Evolutionary conservation across 2,113 vertebrate species (phyloP), one percentile per base, ranked within the genome.

Genomic region (Sylvietta virens): DNA sequence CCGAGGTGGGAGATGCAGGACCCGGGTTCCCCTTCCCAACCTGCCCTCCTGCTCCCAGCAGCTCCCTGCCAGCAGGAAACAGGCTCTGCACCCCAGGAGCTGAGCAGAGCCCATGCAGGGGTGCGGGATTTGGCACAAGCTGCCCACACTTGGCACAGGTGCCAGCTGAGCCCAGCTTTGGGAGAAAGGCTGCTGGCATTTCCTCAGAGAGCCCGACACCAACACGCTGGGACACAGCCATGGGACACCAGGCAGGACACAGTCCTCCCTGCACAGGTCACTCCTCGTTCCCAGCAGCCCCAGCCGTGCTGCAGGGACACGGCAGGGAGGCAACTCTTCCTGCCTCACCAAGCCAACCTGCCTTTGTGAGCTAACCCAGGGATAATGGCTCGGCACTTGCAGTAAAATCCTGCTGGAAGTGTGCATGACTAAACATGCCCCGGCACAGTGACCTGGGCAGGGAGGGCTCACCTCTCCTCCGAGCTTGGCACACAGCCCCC

Each of bases 141-240:
- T 60, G 67, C 85, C 48, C 12, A 4, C 7, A 5, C 53, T n/a
- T 0, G 2, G 57, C 51, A 28, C 1, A 0, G 2, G 15, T 23
- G 69, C 73, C 60, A 51, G 81, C 24, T 2, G 3, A 92, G 45
- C 78, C 54, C 0, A 5, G 72, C 48, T 45, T 26, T 60, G 2
- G 3, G 33, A 37, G 30, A n/a, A 72, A 58, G 33, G 53, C 48
- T 44, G 11, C 71, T 33, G 72, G 67, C 81, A 28, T 33, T 64
- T 56, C 69, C 65, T 70, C 45, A 65, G 7, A 50, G 73, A 86
- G 37, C 54, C 64, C 50, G 73, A 18, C 8, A 2, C 39, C 54
- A 31, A 3, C 44, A 0, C 33, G 64, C 85, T 33, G 69, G 64
- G 77, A 28, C 91, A 81, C 37, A 7, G 65, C 42, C 67, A 51